A percentile compares a stretch with the other conserved stretches of the same genome.
Conservation (phyloP, 2,888 invertebrate genomes). For the Amiota mariae region DNA sequence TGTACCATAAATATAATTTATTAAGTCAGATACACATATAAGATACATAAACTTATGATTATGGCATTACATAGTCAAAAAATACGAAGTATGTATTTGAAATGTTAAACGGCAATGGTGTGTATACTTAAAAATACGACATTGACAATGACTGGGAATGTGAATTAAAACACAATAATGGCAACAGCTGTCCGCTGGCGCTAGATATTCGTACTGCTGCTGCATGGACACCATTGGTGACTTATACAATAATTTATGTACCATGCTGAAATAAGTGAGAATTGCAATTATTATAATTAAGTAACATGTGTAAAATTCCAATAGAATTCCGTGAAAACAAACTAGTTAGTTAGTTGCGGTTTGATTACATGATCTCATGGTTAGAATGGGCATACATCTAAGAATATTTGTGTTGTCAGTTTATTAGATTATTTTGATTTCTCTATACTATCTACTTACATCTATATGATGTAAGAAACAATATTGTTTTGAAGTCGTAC, state of each 20-base stretch:
- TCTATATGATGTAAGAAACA: too few species aligned
- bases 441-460: too few species aligned
- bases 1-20: neutral
- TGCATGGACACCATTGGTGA: conserved; percentile 25
- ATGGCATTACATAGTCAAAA: neutral
- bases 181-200: neutral
- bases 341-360: conserved; percentile 36
- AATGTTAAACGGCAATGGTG: conserved; percentile 19
- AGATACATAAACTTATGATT: conserved; percentile 11
- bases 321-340: conserved; percentile 57
- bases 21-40: neutral
- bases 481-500: too few species aligned
- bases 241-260: conserved; percentile 38
- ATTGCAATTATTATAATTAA: conserved; percentile 67
- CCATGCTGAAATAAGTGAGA: conserved; percentile 20
- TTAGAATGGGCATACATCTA: conserved; percentile 57
- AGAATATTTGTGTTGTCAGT: conserved; percentile 47
- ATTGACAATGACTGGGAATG: conserved; percentile 23
- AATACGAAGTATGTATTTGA: neutral
- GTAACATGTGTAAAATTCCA: conserved; percentile 70
- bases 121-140: conserved; percentile 18
- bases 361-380: conserved; percentile 72
- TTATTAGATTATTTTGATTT: conserved; percentile 3
- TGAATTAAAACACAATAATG: neutral
- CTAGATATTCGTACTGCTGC: neutral